Conservation (phyloP, 2,797 vertebrate species). For the Haliaeetus albicilla region DNA sequence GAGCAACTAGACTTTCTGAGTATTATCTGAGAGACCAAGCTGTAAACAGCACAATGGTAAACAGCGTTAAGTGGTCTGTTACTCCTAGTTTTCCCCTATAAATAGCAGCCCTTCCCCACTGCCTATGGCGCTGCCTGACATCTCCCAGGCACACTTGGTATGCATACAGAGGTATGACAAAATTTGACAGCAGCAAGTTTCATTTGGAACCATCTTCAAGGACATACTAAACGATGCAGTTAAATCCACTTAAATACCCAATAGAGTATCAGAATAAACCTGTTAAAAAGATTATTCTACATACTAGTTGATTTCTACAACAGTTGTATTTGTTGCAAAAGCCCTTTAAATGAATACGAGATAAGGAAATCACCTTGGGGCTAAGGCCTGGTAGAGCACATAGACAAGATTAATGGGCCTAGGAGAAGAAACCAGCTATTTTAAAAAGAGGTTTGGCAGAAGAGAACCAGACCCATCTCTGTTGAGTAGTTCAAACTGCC, state of each 20-base stretch:
- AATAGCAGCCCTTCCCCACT: neutral
- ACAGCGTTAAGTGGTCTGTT: neutral
- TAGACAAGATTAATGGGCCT: neutral
- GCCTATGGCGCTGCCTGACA: neutral
- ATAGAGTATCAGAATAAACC: neutral
- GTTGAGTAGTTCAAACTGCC: neutral
- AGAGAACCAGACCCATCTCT: slow-evolving; percentile 2
- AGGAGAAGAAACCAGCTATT: neutral
- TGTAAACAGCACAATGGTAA: neutral
- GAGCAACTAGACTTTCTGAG: neutral
- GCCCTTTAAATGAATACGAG: neutral
- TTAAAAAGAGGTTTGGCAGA: neutral
- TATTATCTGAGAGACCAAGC: neutral
- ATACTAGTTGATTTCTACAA: neutral
- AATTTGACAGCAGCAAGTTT: neutral
- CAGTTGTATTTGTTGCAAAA: slow-evolving; percentile 18
- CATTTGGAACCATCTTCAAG: slow-evolving; percentile 27
- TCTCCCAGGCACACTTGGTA: neutral
- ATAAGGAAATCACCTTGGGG: neutral
- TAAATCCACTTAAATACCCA: slow-evolving; percentile 46
- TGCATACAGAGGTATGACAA: neutral
- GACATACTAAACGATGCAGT: neutral
- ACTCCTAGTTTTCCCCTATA: neutral
- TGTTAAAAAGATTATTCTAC: slow-evolving; percentile 39
- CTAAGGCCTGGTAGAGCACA: neutral